phyloP scores from a whole-genome alignment of 2,888 invertebrate species.

The Drosophila austrosaltans region DNA sequence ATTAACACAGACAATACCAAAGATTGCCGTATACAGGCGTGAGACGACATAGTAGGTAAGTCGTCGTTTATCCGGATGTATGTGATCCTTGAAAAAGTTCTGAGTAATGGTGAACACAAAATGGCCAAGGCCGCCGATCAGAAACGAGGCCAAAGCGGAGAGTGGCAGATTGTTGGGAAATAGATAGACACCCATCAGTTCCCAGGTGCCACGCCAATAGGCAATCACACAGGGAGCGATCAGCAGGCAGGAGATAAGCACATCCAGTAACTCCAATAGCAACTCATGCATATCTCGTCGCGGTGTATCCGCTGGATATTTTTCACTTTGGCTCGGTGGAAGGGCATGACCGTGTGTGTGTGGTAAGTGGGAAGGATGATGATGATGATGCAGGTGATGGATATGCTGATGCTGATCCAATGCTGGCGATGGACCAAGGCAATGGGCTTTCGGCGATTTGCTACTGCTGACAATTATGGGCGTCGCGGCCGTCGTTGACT shows the following conservation, averaged over 20 bases:
- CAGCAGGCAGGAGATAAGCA: constrained; percentile 88
- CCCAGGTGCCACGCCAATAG: constrained; percentile 95
- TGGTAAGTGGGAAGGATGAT: constrained; percentile 39
- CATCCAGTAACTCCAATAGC: constrained; percentile 88
- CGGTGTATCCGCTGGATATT: constrained; percentile 59
- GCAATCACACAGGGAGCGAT: constrained; percentile 92
- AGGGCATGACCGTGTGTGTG: constrained; percentile 43
- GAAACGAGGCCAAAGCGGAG: constrained; percentile 88
- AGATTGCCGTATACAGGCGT: constrained; percentile 89
- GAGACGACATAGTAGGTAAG: constrained; percentile 89
- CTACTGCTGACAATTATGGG: constrained; percentile 58
- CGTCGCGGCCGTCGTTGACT: constrained; percentile 48
- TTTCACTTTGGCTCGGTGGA: constrained; percentile 33
- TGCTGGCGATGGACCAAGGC: constrained; percentile 36
- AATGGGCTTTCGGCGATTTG: constrained; percentile 49
- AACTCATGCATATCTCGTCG: constrained; percentile 70
- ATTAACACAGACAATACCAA: constrained; percentile 92
- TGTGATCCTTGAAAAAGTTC: constrained; percentile 85
- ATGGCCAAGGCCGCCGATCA: constrained; percentile 89
- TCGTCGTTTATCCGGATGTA: constrained; percentile 88
- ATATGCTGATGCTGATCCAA: constrained; percentile 35
- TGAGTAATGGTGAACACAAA: constrained; percentile 89
- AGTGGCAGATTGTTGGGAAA: constrained; percentile 86
- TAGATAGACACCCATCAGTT: constrained; percentile 89
- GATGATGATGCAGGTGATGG: constrained; percentile 26